These are phyloP conservation scores for Autographa pulchrina DNA, from an alignment of 2,888 invertebrate genomes.

Conservation along the genomic window DNA sequence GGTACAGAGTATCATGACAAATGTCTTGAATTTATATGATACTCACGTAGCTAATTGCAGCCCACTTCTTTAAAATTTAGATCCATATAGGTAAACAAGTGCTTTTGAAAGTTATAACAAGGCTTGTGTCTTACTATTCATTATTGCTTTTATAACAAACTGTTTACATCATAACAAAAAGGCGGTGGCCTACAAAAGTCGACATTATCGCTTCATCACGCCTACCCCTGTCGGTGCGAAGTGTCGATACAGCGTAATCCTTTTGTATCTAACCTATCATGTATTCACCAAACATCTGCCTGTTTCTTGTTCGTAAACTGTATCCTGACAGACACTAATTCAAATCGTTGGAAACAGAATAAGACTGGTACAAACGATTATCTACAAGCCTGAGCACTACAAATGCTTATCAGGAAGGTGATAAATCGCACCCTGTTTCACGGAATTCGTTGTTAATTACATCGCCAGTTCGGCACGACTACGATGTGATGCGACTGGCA, in stretches of 20 bases:
- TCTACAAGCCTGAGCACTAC: constrained; percentile 49
- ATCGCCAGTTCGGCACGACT: constrained; percentile 59
- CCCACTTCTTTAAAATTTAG: background rate
- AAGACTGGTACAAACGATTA: constrained; percentile 39
- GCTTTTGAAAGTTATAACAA: background rate
- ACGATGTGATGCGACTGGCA: constrained; percentile 52
- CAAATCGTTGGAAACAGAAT: constrained; percentile 39
- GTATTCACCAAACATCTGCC: constrained; percentile 35
- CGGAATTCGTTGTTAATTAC: constrained; percentile 76
- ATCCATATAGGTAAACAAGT: background rate
- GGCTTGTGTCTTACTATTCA: constrained; percentile 29
- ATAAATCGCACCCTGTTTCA: constrained; percentile 60
- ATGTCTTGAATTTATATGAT: too few relatives aligned
- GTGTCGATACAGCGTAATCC: constrained; percentile 56
- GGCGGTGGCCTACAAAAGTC: constrained; percentile 26
- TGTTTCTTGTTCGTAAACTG: constrained; percentile 35
- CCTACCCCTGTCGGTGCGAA: constrained; percentile 34
- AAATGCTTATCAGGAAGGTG: constrained; percentile 55
- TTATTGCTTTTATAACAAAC: constrained; percentile 50
- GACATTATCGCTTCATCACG: constrained; percentile 40
- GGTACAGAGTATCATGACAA: too few relatives aligned
- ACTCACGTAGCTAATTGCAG: background rate
- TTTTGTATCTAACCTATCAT: constrained; percentile 48
- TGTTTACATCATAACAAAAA: constrained; percentile 46
- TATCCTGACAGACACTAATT: constrained; percentile 42